Base-by-base conservation (phyloP, 1,140 invertebrate species). In the Drosophila rufa region DNA sequence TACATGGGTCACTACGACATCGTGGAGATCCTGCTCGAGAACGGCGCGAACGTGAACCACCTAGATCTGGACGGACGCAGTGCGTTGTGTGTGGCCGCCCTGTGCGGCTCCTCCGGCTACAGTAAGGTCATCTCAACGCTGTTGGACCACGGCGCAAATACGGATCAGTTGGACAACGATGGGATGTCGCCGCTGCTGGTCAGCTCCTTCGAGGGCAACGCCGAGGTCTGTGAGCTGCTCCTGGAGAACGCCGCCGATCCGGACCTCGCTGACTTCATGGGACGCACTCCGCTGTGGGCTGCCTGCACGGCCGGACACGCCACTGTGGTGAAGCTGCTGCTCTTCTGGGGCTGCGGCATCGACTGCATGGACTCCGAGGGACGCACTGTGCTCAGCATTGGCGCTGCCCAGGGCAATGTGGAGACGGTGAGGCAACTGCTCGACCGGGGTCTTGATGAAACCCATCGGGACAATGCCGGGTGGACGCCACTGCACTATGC, bases 1-100 rank as follows among this genome's bases (percentile, higher is more conserved):
- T 97, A 97, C 87, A 97, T 97, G 97, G 98, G 95, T 36, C 98
- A 99, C 93, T 97, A 97, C 47, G 97, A 98, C 77, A 98, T 99
- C 66, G 98, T 99, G 2, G 95, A 96, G 67, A 95, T 96, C 81
- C 93, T 99, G 8, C 93, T 99, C 8, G 96, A 97, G 79, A 96
- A 96, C 68, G 97, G 97, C 2, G 98, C 98, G 0, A 95, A 97
- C 89, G 96, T 98, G 19, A 96, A 98, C 93, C 96, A 97, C 84
- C 95, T 96, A 1, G 98, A 99, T 92, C 96, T 96, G 60, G 98
- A 99, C 93, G 98, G 97, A 45, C 94, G 98, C 83, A 99, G 97
- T 48, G 98, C 96, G n/a, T 94, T 98, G n/a, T 97, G 95, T 75
- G 98, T 98, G 15, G 98, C 98, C 2, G 97, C 98, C 0, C 93